phyloP scores from a whole-genome alignment of 2,888 invertebrate genomes.

The Dolomedes plantarius region DNA sequence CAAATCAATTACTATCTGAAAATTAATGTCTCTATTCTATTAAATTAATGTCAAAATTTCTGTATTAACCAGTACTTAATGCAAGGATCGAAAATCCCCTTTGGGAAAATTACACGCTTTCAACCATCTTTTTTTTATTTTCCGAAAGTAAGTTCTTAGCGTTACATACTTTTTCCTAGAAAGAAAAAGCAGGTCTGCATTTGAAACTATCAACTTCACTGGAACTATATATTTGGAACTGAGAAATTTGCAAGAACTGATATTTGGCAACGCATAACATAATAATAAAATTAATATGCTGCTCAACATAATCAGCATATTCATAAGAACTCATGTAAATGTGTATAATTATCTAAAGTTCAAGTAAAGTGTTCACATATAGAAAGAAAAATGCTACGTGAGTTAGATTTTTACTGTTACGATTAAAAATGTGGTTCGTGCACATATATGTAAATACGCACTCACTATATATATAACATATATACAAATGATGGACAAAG shows the following conservation, averaged over 20 bases:
- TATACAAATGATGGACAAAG: neutral
- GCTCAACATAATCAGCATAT: neutral
- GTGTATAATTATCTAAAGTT: neutral
- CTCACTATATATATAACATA: constrained; percentile 36
- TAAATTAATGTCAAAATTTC: too few species aligned
- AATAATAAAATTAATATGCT: neutral
- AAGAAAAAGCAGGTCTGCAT: too few species aligned
- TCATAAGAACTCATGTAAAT: neutral
- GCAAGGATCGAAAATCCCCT: too few species aligned
- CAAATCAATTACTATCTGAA: too few species aligned
- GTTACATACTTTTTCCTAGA: too few species aligned
- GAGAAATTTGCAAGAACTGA: neutral
- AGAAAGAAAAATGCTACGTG: neutral
- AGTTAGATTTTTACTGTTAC: constrained; percentile 38
- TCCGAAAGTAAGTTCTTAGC: too few species aligned
- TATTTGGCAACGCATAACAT: neutral
- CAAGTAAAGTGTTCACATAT: neutral
- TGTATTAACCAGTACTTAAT: too few species aligned
- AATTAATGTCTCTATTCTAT: too few species aligned
- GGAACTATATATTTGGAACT: too few species aligned
- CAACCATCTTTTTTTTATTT: too few species aligned
- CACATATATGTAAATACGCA: constrained; percentile 62
- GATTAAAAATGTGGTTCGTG: constrained; percentile 31
- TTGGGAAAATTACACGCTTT: too few species aligned
- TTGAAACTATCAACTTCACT: too few species aligned